Base-by-base conservation (phyloP, 2,797 vertebrate species). In the Phalloptychus januarius region DNA sequence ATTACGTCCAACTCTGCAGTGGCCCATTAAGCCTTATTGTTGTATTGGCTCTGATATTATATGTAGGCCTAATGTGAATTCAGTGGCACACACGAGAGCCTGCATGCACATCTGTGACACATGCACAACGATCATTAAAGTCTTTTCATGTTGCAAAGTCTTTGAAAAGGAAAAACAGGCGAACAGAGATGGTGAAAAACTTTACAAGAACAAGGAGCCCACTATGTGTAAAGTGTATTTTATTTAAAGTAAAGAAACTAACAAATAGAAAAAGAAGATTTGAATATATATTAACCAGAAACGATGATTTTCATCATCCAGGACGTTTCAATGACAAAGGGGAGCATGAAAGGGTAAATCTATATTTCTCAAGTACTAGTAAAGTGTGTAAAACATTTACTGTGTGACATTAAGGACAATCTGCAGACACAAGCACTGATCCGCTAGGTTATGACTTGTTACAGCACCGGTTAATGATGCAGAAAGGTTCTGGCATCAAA, bases 341-440 rank as follows among this genome's bases (percentile, higher is more conserved):
- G 72, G 6, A 71, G 52, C 2, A 71, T 81, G 23, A 86, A 80
- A 78, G 67, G 72, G 86, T 82, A 82, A 89, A 89, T 86, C 79
- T 16, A 79, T 90, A 86, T 89, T 83, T 67, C 13, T 5, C 7
- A 54, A 86, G 84, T 40, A 63, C 82, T 78, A 84, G 79, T 77
- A 91, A 86, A 91, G 92, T 92, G 83, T 90, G 83, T 86, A 92
- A 93, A 94, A 87, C 71, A 79, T 71, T 87, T 72, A 16, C 84
- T 54, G 76, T 87, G 86, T 80, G 83, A 88, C 85, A 89, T 90
- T 92, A 91, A 90, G 83, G 78, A 91, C 75, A 81, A 80, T 85
- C 81, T 50, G 38, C 79, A 87, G 88, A 88, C 83, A 88, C 12
- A 74, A 78, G 86, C 86, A 71, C 83, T 83, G 87, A 88, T 91